phyloP scores from a whole-genome alignment of 2,113 vertebrate genomes.

The Gymnobelideus leadbeateri region DNA sequence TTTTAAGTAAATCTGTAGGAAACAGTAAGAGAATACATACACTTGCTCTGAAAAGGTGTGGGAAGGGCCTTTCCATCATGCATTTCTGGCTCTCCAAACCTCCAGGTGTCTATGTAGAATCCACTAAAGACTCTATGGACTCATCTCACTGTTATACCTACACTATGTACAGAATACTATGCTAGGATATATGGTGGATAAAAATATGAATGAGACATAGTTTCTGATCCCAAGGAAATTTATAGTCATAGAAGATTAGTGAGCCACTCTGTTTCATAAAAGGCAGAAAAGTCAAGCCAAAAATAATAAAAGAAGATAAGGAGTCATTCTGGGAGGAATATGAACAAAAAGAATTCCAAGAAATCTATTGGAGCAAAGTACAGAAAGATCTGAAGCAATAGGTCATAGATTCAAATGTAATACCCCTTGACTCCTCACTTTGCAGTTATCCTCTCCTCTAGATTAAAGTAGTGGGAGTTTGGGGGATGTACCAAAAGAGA shows the following conservation, averaged over 20 bases:
- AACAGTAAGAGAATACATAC: not conserved
- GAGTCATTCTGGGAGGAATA: not conserved
- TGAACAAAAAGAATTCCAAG: not conserved
- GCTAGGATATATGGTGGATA: not conserved
- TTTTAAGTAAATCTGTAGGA: not conserved
- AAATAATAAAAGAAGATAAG: not conserved
- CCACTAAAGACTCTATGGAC: not conserved
- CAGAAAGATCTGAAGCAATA: not conserved
- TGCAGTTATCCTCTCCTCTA: not conserved
- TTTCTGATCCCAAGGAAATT: not conserved
- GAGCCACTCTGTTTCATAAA: not conserved
- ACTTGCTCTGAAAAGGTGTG: not conserved
- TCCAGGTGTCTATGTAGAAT: not conserved
- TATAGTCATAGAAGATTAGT: not conserved
- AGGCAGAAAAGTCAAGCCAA: not conserved
- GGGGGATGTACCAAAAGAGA: not conserved
- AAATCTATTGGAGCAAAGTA: not conserved
- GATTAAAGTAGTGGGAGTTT: not conserved
- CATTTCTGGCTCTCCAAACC: not conserved
- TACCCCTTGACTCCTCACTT: not conserved
- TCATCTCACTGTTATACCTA: not conserved
- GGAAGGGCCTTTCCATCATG: not conserved
- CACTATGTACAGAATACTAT: not conserved
- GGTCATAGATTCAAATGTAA: not conserved
- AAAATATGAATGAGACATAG: not conserved